Evolutionary conservation across 2,113 vertebrate genomes (phyloP), one percentile per base, ranked within the genome.

Genomic region (Excalfactoria chinensis): DNA sequence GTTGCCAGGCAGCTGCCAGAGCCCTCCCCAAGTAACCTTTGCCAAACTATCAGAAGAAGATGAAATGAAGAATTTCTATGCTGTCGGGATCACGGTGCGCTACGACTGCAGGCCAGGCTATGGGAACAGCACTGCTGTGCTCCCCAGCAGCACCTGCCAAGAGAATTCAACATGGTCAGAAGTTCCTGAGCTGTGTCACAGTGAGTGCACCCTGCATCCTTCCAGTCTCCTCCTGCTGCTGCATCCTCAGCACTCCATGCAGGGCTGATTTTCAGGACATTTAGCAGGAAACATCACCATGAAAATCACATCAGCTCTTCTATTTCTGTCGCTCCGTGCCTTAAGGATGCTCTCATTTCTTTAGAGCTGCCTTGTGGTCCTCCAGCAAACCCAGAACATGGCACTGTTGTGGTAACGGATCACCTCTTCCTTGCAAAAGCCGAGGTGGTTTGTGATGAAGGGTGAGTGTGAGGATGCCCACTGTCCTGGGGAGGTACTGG

Each of bases 281-380:
- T 64, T 48, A 35, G 35, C 7, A 2, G 3, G 40, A 84, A 75
- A 44, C 13, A 2, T 13, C 35, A 14, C 26, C 20, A 3, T 1
- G 6, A 34, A 41, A 72, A 84, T 5, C 0, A 28, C 4, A 1
- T 3, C 34, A 11, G 21, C 17, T 60, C 6, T 5, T 40, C 37
- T 28, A 11, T 40, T 40, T 17, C 1, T 30, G 40, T 40, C 28
- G 4, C 14, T 25, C 12, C 2, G 9, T 1, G 1, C 28, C 53
- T 56, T 93, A 26, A 95, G 53, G 26, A 53, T 23, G 34, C 43
- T 62, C 37, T 94, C 18, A 5, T 25, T 95, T 69, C 93, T 53
- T 34, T 26, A 98, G 97, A 32, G 74, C 97, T 77, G 84, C 90
- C 86, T 11, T 98, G 97, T 26, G 83, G 86, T 20, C 25, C 95